Evolutionary conservation across 2,113 vertebrate species (phyloP).

Genomic region (Halichoeres trimaculatus): DNA sequence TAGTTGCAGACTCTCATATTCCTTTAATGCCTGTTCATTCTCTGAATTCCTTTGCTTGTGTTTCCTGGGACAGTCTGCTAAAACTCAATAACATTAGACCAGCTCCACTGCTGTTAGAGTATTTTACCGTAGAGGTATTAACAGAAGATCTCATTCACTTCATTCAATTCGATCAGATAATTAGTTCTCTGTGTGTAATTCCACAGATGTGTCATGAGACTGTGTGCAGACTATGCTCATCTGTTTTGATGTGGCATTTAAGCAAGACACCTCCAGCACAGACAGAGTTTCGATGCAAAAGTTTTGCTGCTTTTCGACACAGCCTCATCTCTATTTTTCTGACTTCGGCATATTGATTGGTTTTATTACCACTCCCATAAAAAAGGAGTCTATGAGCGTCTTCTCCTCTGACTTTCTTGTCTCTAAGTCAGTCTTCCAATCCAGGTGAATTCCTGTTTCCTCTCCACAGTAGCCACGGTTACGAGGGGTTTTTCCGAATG

Average conservation of each 20-base stretch:
- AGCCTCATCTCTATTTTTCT: not conserved
- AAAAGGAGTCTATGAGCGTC: not conserved
- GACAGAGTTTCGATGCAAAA: not conserved
- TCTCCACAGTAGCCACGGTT: conserved; percentile 7
- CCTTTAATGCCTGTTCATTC: not conserved
- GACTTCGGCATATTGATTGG: not conserved
- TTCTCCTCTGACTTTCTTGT: conserved; percentile 10
- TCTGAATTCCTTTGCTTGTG: not conserved
- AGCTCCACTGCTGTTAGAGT: conserved; percentile 14
- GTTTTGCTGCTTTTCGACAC: not conserved
- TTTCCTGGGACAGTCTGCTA: not conserved
- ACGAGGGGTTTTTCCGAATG: too few relatives aligned
- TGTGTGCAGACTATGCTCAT: conserved; percentile 5
- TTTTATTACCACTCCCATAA: not conserved
- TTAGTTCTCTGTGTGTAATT: conserved; percentile 63
- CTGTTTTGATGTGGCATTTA: conserved; percentile 44
- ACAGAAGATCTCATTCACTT: conserved; percentile 43
- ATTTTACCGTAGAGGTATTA: conserved; percentile 33
- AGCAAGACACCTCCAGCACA: conserved; percentile 10
- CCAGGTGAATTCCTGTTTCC: conserved; percentile 30
- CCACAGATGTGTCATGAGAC: conserved; percentile 33
- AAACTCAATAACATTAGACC: not conserved
- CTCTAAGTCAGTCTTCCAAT: not conserved
- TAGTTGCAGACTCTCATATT: not conserved
- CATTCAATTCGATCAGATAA: conserved; percentile 58